These are phyloP conservation scores for Oceanites oceanicus DNA, from an alignment of 2,113 vertebrate genomes.

Conservation along the genomic window DNA sequence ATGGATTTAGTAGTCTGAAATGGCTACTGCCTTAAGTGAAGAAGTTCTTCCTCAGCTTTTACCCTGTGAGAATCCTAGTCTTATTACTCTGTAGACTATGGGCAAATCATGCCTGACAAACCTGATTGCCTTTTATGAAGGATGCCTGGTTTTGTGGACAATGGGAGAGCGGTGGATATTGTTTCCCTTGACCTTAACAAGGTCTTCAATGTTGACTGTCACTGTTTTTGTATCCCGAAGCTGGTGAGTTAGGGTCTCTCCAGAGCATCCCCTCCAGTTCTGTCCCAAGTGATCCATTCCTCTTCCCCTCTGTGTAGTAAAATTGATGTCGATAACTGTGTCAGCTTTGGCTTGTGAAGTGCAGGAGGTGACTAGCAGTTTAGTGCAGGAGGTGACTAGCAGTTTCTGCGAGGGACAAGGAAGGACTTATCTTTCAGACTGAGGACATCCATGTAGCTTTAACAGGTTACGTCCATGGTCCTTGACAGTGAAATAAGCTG, in stretches of 20 bases:
- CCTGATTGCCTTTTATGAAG: background rate
- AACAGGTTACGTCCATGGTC: background rate
- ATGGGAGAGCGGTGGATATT: background rate
- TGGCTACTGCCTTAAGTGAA: background rate
- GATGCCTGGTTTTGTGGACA: background rate
- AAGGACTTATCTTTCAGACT: background rate
- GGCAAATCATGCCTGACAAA: background rate
- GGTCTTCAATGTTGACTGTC: background rate
- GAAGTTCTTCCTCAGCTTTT: background rate
- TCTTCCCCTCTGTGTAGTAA: background rate
- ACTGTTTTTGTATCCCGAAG: background rate
- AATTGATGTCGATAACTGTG: background rate
- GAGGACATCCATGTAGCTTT: background rate
- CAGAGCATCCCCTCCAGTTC: background rate
- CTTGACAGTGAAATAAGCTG: background rate
- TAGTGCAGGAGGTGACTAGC: background rate
- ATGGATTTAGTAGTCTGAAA: background rate
- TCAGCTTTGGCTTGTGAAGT: background rate
- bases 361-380: background rate
- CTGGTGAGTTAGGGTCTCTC: background rate
- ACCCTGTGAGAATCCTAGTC: background rate
- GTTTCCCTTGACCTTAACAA: background rate
- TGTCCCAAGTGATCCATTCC: background rate
- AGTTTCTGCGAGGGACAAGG: background rate
- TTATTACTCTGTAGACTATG: background rate